Base-by-base conservation (phyloP, 2,888 invertebrate species). In the Uropetala carovei region DNA sequence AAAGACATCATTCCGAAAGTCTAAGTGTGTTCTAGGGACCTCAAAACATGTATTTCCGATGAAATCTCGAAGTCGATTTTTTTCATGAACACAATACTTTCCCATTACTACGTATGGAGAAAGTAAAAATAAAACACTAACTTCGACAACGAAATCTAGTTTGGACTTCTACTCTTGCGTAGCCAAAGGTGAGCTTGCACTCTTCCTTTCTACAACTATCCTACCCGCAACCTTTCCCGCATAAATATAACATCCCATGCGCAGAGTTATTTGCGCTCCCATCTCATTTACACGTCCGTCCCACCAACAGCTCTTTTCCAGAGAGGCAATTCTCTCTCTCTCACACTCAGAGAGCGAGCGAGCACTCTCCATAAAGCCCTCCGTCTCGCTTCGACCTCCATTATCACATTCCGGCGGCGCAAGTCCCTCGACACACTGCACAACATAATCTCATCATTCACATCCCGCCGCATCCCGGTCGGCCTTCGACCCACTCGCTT, bases 401-500 rank as follows among this genome's bases (percentile, higher is more conserved):
- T 75, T 27, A 75, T 75, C 27, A 27, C 75, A 75, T 75, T 75
- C 75, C 75, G 75, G 68, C 18, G n/a, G 68, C 64, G 14, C 43
- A 43, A 43, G 43, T 43, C 43, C 43, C 43, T 43, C 43, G 43
- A 43, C 43, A 43, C 43, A 43, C 43, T 43, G 43, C 64, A 64
- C 64, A n/a, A 22, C 13, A 10, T 75, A 75, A 27, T 75, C 75
- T 75, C 75, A 75, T 75, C 75, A 75, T 27, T 75, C 22, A 27
- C 75, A 68, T 10, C 68, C 22, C 64, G 22, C 68, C 68, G 43
- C 43, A 43, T 43, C 43, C 43, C 43, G n/a, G n/a, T n/a, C 43
- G 43, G 68, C 68, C 16, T 68, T 68, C 68, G n/a, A 68, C 68
- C 11, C 75, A 75, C 27, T 75, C 75, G 75, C 22, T 75, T 75